These are phyloP conservation scores for Poecilia wingei DNA, from an alignment of 2,797 vertebrate species.

Conservation along the genomic window DNA sequence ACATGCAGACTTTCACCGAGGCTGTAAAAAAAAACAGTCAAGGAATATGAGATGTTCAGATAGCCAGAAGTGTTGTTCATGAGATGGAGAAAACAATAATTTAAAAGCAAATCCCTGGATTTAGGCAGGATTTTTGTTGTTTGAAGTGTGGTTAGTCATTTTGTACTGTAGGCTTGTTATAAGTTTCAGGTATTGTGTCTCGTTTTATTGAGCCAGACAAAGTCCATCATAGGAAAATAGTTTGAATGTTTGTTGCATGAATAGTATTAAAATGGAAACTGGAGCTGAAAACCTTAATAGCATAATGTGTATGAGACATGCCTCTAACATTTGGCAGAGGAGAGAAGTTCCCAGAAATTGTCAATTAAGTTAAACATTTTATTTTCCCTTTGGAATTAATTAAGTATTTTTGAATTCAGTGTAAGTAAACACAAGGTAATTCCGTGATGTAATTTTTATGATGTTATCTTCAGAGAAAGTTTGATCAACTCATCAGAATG, in stretches of 20 bases:
- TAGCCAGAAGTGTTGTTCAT: slow-evolving; percentile 37
- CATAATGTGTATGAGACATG: background rate
- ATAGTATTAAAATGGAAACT: slow-evolving; percentile 12
- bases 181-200: slow-evolving; percentile 30
- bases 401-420: background rate
- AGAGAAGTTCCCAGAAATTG: background rate
- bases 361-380: background rate
- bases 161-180: slow-evolving; percentile 31
- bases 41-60: slow-evolving; percentile 51
- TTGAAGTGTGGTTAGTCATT: slow-evolving; percentile 44
- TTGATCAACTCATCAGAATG: background rate
- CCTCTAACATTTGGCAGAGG: background rate
- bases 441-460: background rate
- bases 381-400: background rate
- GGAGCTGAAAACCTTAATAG: slow-evolving; percentile 3
- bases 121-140: slow-evolving; percentile 40
- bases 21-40: slow-evolving; percentile 43
- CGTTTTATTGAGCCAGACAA: slow-evolving; percentile 11
- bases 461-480: background rate
- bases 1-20: slow-evolving; percentile 42
- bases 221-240: slow-evolving; percentile 33
- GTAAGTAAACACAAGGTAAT: background rate
- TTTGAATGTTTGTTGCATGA: slow-evolving; percentile 34
- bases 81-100: slow-evolving; percentile 53
- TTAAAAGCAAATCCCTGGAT: slow-evolving; percentile 34